phyloP scores from a whole-genome alignment of 2,888 invertebrate species.

The Andrena fulva region DNA sequence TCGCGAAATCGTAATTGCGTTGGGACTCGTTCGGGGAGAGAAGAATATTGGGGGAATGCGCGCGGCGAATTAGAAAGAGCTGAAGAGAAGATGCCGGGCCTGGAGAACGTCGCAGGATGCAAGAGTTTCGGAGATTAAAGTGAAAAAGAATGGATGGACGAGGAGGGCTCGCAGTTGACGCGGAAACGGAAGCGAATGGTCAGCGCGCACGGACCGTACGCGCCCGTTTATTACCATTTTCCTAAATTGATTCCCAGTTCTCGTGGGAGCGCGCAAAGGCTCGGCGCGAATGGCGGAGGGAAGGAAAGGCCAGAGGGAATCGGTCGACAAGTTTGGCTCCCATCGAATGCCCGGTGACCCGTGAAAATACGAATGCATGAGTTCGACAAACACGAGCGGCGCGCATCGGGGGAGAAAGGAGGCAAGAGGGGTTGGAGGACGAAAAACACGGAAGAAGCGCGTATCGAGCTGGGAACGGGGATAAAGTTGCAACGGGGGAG shows the following conservation, averaged over 20 bases:
- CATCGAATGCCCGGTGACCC: slow-evolving; percentile 80
- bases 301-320: slow-evolving; percentile 32
- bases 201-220: slow-evolving; percentile 14
- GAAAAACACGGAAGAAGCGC: neutral
- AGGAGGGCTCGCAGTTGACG: too few relatives aligned
- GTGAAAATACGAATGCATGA: slow-evolving; percentile 82
- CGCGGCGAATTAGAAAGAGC: neutral
- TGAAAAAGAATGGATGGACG: too few relatives aligned
- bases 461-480: slow-evolving; percentile 19
- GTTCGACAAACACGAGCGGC: slow-evolving; percentile 79
- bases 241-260: slow-evolving; percentile 77
- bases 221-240: slow-evolving; percentile 77
- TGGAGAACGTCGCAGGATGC: too few relatives aligned
- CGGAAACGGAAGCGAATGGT: too few relatives aligned
- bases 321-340: slow-evolving; percentile 37
- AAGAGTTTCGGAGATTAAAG: neutral
- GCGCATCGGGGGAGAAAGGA: slow-evolving; percentile 64
- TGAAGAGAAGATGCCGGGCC: neutral
- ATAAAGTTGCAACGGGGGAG: neutral
- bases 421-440: neutral
- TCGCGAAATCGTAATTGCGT: slow-evolving; percentile 29
- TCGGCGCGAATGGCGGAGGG: slow-evolving; percentile 21
- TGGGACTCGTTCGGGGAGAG: neutral
- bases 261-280: slow-evolving; percentile 45
- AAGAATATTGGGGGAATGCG: neutral